phyloP scores from a whole-genome alignment of 2,888 invertebrate genomes.

The Lordiphosa fenestrarum region DNA sequence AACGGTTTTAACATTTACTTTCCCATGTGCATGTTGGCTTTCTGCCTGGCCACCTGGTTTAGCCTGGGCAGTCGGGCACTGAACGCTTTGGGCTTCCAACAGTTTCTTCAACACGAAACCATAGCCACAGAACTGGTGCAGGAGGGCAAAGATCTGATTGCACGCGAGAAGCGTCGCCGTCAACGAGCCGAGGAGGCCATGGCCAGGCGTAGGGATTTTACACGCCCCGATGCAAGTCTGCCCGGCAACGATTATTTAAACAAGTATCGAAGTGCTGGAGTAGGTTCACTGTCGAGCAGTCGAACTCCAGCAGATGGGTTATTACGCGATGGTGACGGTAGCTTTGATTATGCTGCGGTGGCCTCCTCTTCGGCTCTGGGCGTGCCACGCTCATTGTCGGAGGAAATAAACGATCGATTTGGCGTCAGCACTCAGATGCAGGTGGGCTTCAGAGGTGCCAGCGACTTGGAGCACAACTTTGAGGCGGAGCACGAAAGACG shows the following conservation, averaged over 20 bases:
- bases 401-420: conserved; percentile 85
- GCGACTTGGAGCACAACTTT: conserved; percentile 63
- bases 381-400: conserved; percentile 80
- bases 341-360: conserved; percentile 85
- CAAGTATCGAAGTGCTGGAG: conserved; percentile 67
- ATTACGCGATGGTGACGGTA: conserved; percentile 86
- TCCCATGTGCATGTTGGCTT: conserved; percentile 96
- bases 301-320: conserved; percentile 83
- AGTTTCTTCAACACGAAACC: conserved; percentile 96
- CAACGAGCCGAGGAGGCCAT: conserved; percentile 91
- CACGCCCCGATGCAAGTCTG: conserved; percentile 44
- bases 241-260: conserved; percentile 60
- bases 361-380: conserved; percentile 78
- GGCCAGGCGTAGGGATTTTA: conserved; percentile 82
- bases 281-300: conserved; percentile 22
- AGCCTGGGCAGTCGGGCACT: conserved; percentile 94
- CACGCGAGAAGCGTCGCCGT: conserved; percentile 91
- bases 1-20: conserved; percentile 99
- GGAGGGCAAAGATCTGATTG: conserved; percentile 95
- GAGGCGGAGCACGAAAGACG: conserved; percentile 76
- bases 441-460: conserved; percentile 78
- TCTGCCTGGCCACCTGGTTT: conserved; percentile 96
- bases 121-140: conserved; percentile 96
- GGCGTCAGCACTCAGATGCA: conserved; percentile 84
- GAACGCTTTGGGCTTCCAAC: conserved; percentile 96